phyloP scores from a whole-genome alignment of 2,113 vertebrate genomes.

The Pangasianodon hypophthalmus region DNA sequence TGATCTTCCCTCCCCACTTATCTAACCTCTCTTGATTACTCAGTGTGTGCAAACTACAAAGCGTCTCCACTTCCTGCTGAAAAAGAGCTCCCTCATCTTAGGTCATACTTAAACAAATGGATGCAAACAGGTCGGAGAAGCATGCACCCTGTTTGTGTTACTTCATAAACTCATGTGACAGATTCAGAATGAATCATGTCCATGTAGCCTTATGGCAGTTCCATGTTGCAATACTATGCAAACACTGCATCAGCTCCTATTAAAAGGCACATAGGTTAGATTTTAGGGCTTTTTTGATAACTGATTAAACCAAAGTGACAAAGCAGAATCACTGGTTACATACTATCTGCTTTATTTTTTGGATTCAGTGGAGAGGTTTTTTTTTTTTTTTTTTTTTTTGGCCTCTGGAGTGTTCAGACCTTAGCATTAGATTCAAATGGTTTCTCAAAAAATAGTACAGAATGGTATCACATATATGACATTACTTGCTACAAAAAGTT shows the following conservation, averaged over 20 bases:
- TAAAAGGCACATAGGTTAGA: neutral
- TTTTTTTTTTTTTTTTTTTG: no score
- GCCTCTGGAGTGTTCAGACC: no score
- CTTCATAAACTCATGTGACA: neutral
- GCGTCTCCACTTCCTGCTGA: neutral
- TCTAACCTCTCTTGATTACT: neutral
- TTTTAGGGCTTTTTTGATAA: neutral
- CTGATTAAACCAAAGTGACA: neutral
- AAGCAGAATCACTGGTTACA: neutral
- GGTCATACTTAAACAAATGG: neutral
- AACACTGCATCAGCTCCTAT: neutral
- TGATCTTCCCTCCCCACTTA: rapidly evolving
- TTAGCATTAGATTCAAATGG: neutral
- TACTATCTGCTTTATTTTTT: neutral
- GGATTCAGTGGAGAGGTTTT: neutral
- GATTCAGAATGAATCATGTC: neutral
- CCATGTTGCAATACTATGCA: neutral
- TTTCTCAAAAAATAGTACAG: neutral
- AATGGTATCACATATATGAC: neutral
- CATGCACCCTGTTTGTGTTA: neutral
- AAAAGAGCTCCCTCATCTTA: neutral
- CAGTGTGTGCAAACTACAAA: neutral
- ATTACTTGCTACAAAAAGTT: neutral
- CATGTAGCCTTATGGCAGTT: neutral
- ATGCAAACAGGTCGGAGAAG: neutral